phyloP scores from a whole-genome alignment of 2,888 invertebrate species.

The Hyposoter didymator region DNA sequence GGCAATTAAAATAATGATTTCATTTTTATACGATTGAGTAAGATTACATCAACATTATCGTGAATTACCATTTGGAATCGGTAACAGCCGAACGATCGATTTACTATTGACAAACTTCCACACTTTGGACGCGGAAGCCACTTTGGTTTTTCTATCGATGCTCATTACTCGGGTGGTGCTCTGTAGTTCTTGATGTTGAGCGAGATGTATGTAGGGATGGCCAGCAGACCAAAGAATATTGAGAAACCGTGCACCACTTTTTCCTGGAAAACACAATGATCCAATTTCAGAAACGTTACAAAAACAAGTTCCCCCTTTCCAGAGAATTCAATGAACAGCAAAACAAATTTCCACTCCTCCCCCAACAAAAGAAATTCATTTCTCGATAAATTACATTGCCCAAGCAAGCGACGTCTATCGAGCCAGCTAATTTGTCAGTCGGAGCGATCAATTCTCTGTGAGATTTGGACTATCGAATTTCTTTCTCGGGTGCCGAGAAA shows the following conservation, averaged over 20 bases:
- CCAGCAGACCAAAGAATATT: constrained; percentile 33
- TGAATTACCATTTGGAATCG: neutral
- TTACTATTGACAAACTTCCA: neutral
- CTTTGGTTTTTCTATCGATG: constrained; percentile 7
- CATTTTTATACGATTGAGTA: neutral
- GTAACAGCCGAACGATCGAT: neutral
- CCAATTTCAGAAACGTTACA: neutral
- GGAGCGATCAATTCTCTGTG: no score
- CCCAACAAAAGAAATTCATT: no score
- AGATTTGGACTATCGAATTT: no score
- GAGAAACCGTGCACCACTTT: constrained; percentile 53
- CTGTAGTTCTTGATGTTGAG: constrained; percentile 64
- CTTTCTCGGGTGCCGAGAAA: neutral
- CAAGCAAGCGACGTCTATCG: no score
- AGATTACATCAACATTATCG: neutral
- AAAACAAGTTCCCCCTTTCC: neutral
- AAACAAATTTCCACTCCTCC: no score
- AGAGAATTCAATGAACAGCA: no score
- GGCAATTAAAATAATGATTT: neutral
- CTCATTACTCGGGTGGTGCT: neutral
- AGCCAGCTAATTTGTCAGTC: no score
- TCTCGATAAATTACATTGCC: no score
- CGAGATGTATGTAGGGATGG: constrained; percentile 60
- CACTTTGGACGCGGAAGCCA: neutral
- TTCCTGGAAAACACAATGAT: constrained; percentile 56